These are phyloP conservation scores for Pseudomyrmex concolor DNA, from an alignment of 1,140 invertebrate species.

Conservation along the genomic window DNA sequence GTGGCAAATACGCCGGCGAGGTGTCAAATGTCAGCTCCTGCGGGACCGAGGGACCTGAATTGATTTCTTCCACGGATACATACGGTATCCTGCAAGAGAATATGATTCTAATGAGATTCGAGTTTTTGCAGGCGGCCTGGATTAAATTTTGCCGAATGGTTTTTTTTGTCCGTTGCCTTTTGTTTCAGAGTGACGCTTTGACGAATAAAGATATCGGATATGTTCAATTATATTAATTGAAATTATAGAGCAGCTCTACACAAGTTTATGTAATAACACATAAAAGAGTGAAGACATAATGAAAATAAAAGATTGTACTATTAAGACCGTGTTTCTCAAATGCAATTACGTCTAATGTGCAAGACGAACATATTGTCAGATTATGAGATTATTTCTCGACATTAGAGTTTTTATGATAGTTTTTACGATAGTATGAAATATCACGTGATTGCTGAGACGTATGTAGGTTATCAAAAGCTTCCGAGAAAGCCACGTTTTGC, in stretches of 20 bases:
- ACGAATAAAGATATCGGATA: background rate
- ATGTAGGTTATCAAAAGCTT: constrained; percentile 7
- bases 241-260: background rate
- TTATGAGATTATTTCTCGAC: too few relatives aligned
- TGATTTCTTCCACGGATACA: constrained; percentile 72
- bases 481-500: constrained; percentile 17
- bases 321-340: background rate
- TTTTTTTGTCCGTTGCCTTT: background rate
- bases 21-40: constrained; percentile 82
- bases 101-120: constrained; percentile 64
- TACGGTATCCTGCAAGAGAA: constrained; percentile 23
- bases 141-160: constrained; percentile 55
- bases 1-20: constrained; percentile 67
- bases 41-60: constrained; percentile 70
- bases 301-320: background rate
- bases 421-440: background rate
- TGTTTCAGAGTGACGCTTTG: background rate
- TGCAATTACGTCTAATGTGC: background rate
- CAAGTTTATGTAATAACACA: background rate
- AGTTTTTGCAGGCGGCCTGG: constrained; percentile 21
- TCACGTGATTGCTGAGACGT: background rate
- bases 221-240: background rate
- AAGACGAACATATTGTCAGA: background rate
- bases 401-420: too few relatives aligned
- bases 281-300: background rate